Evolutionary conservation across 2,113 vertebrate species (phyloP), one percentile per base, ranked within the genome.

Genomic region (Anhinga rufa): DNA sequence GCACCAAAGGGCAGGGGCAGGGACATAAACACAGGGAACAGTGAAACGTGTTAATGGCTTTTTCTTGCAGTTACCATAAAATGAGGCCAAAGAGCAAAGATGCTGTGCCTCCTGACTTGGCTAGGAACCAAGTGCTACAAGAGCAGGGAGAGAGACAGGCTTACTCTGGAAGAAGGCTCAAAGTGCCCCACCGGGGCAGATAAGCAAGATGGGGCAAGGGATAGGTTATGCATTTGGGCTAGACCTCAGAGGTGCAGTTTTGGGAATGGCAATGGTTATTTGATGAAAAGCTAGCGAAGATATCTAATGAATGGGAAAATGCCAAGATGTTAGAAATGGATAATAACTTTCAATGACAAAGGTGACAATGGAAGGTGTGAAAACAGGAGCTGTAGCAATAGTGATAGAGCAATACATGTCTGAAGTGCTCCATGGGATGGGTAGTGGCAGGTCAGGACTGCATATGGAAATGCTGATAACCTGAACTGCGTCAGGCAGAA

Each of bases 101-200:
- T 0, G 0, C 6, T 0, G 4, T 15, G 38, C 40, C 6, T 62
- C 17, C 62, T 28, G 49, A 14, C 14, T 32, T 2, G 6, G 57
- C 0, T 6, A 69, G n/a, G 42, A 64, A 88, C 17, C 32, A 48
- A 20, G 42, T 1, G 10, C 61, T 89, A 77, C 74, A 49, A 51
- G 36, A 36, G 20, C 22, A 62, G 34, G 44, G 38, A 68, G 72
- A 42, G 34, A 29, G 7, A 12, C 46, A 49, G 36, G 22, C 60
- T 78, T 8, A 6, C 20, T 4, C 46, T 70, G 46, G 79, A 78
- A 86, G 48, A 34, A 86, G 36, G 48, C 28, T 79, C 31, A 26
- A 70, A 16, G 46, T 79, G 76, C 4, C 14, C 19, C 9, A 5
- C 9, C 0, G 7, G n/a, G 52, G 9, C 17, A 61, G 29, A 52